phyloP scores from a whole-genome alignment of 2,113 vertebrate species.

The Nannobrachium achirus region DNA sequence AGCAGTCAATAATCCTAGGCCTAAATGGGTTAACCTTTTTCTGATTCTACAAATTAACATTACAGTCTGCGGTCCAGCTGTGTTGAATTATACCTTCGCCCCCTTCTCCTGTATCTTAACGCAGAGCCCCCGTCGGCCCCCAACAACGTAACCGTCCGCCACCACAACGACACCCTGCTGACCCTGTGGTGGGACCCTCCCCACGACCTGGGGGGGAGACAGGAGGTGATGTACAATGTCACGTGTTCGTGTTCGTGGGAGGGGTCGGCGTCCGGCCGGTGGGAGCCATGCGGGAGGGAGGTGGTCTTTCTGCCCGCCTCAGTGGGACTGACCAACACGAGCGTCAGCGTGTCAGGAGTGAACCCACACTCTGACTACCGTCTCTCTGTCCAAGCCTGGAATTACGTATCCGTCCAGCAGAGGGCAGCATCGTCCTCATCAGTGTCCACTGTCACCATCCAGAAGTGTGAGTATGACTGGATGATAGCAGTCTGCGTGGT shows the following conservation, averaged over 20 bases:
- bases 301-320: constrained; percentile 36
- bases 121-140: constrained; percentile 72
- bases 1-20: no score
- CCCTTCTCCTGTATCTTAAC: background rate
- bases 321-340: constrained; percentile 30
- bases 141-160: constrained; percentile 44
- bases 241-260: constrained; percentile 47
- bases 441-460: constrained; percentile 47
- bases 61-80: no score
- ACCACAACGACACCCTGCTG: constrained; percentile 38
- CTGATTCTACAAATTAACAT: no score
- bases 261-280: constrained; percentile 19
- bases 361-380: constrained; percentile 47
- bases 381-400: constrained; percentile 64
- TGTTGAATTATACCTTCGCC: background rate
- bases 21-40: no score
- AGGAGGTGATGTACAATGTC: constrained; percentile 59
- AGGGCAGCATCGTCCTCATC: constrained; percentile 17
- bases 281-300: constrained; percentile 49
- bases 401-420: constrained; percentile 45
- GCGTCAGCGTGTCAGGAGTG: constrained; percentile 56
- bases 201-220: constrained; percentile 64
- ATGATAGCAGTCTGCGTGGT: no score
- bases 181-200: constrained; percentile 66
- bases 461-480: constrained; percentile 49